Evolutionary conservation across 2,797 vertebrate genomes (phyloP).

Genomic region (Gymnothorax javanicus): DNA sequence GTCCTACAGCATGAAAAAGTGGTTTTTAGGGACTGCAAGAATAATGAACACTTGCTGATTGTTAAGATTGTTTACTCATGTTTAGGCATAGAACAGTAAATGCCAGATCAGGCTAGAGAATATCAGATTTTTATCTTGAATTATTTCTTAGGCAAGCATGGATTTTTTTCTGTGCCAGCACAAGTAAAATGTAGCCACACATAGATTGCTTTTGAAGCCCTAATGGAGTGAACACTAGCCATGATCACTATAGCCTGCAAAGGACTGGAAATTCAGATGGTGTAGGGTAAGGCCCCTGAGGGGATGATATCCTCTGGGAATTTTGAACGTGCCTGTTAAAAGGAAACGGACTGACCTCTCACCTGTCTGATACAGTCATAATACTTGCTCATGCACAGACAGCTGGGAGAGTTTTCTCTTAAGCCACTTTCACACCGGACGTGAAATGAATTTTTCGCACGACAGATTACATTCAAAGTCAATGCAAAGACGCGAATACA

Average conservation of each 20-base stretch:
- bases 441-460: too few species aligned
- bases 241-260: background rate
- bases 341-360: constrained; percentile 58
- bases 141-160: background rate
- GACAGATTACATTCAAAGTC: too few species aligned
- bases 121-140: too few species aligned
- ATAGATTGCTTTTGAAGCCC: background rate
- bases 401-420: constrained; percentile 43
- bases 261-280: background rate
- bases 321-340: constrained; percentile 55
- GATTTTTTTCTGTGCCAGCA: background rate
- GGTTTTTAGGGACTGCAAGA: too few species aligned
- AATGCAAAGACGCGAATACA: too few species aligned
- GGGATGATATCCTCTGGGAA: constrained; percentile 48
- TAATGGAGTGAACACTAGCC: background rate
- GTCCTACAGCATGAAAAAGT: background rate
- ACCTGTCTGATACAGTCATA: constrained; percentile 39
- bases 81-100: constrained; percentile 6
- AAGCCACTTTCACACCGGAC: too few species aligned
- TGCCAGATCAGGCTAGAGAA: background rate
- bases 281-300: constrained; percentile 40
- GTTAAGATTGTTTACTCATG: background rate
- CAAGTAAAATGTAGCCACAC: background rate
- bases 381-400: constrained; percentile 33
- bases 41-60: background rate